phyloP scores from a whole-genome alignment of 2,113 vertebrate species.

The Lophius piscatorius region DNA sequence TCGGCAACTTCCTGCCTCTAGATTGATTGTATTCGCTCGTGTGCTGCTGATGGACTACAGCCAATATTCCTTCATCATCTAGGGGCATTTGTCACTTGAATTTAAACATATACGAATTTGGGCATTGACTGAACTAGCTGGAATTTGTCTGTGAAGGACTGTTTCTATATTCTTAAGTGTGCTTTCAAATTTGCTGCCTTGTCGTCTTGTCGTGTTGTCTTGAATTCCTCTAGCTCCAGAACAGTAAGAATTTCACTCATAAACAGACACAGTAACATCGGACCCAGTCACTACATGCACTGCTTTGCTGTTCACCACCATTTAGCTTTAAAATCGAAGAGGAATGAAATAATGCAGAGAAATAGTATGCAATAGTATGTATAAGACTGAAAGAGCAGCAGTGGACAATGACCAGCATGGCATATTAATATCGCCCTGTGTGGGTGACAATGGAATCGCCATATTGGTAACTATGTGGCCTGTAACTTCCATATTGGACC shows the following conservation, averaged over 20 bases:
- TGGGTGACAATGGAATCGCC: conserved; percentile 39
- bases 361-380: too few relatives aligned
- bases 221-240: conserved; percentile 5
- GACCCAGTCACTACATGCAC: too few relatives aligned
- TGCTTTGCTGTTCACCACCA: background rate
- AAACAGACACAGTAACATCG: conserved; percentile 14
- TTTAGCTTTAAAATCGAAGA: background rate
- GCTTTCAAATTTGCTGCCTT: conserved; percentile 1
- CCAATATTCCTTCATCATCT: background rate
- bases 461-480: conserved; percentile 15
- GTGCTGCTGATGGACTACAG: background rate
- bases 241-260: background rate
- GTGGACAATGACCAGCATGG: background rate
- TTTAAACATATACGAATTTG: too few relatives aligned
- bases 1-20: too few relatives aligned
- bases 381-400: background rate
- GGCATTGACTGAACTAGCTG: too few relatives aligned
- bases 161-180: conserved; percentile 2
- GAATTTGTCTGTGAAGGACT: background rate
- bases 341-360: too few relatives aligned
- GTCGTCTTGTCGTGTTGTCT: background rate
- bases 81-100: background rate
- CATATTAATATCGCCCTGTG: conserved; percentile 2
- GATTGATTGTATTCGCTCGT: too few relatives aligned
- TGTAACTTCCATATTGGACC: conserved; percentile 45